Percentiles rank a stretch among this genome's conserved stretches.
Conservation (phyloP, 1,140 invertebrate species). For the Trichogramma pretiosum region DNA sequence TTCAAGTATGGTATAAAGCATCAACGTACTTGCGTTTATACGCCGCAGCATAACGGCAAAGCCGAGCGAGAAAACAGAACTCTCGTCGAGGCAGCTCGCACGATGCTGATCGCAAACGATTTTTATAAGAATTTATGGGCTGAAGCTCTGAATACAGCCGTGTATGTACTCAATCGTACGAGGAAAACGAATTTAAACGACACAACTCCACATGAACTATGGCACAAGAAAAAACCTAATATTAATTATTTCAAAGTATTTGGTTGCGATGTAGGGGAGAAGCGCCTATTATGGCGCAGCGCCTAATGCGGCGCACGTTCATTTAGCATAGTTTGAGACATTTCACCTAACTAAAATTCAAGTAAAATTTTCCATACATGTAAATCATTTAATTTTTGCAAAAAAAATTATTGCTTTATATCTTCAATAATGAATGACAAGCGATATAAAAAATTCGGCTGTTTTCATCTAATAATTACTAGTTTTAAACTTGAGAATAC, state of each 20-base stretch:
- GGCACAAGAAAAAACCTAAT: not conserved
- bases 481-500: too few relatives aligned
- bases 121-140: constrained; percentile 5
- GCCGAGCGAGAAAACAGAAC: constrained; percentile 2
- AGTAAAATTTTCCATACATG: too few relatives aligned
- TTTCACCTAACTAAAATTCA: too few relatives aligned
- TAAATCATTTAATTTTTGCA: too few relatives aligned
- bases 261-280: not conserved
- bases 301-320: too few relatives aligned
- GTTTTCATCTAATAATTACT: too few relatives aligned
- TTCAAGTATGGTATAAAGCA: not conserved
- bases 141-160: constrained; percentile 3
- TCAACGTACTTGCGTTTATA: not conserved
- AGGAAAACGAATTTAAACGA: not conserved
- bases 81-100: not conserved
- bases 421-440: too few relatives aligned
- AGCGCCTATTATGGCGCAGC: too few relatives aligned
- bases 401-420: too few relatives aligned
- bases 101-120: constrained; percentile 4
- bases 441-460: too few relatives aligned
- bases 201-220: constrained; percentile 7
- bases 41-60: constrained; percentile 2
- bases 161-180: not conserved
- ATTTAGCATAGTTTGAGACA: too few relatives aligned
- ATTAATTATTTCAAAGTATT: constrained; percentile 5